Evolutionary conservation across 2,113 vertebrate genomes (phyloP).

Genomic region (Microcebus jonahi): DNA sequence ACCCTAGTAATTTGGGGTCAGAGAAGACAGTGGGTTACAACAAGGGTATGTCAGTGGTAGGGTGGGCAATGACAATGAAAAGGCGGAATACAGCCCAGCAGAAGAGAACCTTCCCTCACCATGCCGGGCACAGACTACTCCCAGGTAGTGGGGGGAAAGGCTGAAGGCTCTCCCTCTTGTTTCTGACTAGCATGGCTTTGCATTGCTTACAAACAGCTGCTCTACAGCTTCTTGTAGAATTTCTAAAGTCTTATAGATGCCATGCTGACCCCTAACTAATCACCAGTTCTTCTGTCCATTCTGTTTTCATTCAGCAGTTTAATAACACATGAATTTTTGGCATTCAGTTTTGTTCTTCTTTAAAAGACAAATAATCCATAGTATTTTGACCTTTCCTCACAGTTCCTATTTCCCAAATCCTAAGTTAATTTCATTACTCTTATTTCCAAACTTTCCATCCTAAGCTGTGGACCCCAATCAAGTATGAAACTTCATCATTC

Average conservation of each 20-base stretch:
- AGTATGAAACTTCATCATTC: background rate
- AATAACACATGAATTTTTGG: background rate
- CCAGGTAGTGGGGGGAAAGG: background rate
- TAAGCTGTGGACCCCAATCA: background rate
- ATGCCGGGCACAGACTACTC: background rate
- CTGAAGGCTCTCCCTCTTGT: background rate
- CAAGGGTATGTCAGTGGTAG: background rate
- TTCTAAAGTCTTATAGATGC: background rate
- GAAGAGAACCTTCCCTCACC: background rate
- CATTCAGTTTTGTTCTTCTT: constrained; percentile 12
- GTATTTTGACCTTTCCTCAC: background rate
- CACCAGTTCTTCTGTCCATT: background rate
- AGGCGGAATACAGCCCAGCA: background rate
- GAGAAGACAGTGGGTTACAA: background rate
- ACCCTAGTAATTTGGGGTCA: background rate
- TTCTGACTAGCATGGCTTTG: background rate
- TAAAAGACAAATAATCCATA: background rate
- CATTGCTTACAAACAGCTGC: background rate
- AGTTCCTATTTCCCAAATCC: background rate
- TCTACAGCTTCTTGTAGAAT: background rate
- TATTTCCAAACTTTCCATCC: background rate
- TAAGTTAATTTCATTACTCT: constrained; percentile 11
- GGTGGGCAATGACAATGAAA: background rate
- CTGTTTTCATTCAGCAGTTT: constrained; percentile 11
- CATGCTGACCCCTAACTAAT: background rate